Percentiles rank a stretch among this genome's conserved stretches.
Evolutionary conservation across 2,113 vertebrate genomes (phyloP).

Genomic region (Chloropsis hardwickii): DNA sequence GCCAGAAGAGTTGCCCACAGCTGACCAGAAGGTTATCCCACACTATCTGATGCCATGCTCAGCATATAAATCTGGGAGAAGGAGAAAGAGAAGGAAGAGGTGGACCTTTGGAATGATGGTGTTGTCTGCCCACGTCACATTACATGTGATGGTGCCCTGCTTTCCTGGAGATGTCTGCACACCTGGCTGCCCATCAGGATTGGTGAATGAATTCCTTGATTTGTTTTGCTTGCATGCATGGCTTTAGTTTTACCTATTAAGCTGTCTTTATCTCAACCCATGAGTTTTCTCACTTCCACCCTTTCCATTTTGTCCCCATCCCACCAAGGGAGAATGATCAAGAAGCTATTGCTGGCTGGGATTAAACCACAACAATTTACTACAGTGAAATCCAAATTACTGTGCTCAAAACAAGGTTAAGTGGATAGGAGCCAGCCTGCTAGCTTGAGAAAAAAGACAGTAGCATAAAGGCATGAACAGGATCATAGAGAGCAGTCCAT

Average conservation of each 20-base stretch:
- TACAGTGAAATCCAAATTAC: neutral
- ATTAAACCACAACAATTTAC: neutral
- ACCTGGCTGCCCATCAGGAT: neutral
- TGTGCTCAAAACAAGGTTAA: neutral
- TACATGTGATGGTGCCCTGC: neutral
- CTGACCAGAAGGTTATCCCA: neutral
- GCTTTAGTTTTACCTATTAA: neutral
- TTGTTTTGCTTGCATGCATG: neutral
- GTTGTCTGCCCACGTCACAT: fast-evolving
- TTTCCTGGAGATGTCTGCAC: neutral
- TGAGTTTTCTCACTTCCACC: neutral
- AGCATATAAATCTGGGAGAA: neutral
- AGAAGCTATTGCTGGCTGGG: neutral
- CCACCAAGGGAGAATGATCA: fast-evolving
- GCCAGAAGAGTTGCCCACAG: neutral
- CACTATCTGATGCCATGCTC: neutral
- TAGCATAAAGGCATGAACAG: neutral
- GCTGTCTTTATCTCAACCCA: neutral
- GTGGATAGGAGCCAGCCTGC: neutral
- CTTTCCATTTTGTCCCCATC: neutral
- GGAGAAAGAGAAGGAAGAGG: neutral
- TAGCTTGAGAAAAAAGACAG: neutral
- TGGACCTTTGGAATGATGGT: neutral
- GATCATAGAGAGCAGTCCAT: fast-evolving
- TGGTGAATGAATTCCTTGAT: neutral